These are phyloP conservation scores for Micoletzkya japonica DNA, from an alignment of 2,888 invertebrate species.

Conservation along the genomic window DNA sequence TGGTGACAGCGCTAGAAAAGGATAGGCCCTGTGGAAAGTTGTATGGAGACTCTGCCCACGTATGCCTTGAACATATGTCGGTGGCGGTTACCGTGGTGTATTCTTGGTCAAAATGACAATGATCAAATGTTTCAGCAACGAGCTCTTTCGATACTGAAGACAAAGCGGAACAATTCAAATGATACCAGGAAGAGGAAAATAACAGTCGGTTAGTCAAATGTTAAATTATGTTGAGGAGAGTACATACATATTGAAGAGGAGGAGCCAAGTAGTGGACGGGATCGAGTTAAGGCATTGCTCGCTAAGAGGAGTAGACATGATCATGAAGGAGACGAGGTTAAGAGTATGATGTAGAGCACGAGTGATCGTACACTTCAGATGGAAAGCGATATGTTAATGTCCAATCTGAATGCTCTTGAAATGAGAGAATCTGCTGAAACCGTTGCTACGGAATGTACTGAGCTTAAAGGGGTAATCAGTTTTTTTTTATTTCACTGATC, in stretches of 20 bases:
- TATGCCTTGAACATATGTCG: too few species aligned
- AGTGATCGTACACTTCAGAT: not conserved
- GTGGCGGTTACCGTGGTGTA: too few species aligned
- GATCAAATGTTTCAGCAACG: not conserved
- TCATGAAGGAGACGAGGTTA: not conserved
- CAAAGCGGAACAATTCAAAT: not conserved
- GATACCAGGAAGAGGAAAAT: not conserved
- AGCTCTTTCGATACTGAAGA: not conserved
- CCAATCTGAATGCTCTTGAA: not conserved
- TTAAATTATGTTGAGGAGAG: not conserved
- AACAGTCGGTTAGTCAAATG: not conserved
- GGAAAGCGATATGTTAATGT: not conserved
- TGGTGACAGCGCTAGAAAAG: too few species aligned
- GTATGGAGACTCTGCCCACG: too few species aligned
- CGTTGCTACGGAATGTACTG: not conserved
- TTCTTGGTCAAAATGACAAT: too few species aligned
- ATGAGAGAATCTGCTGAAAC: not conserved
- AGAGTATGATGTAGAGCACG: not conserved
- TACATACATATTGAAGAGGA: not conserved
- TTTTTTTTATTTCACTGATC: not conserved
- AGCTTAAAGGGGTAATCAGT: not conserved
- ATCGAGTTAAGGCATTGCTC: not conserved
- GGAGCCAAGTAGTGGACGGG: not conserved
- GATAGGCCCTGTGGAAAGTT: too few species aligned
- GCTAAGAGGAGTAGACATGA: constrained; percentile 1